Conservation (phyloP, 2,113 vertebrate genomes). For the Silurus glanis region DNA sequence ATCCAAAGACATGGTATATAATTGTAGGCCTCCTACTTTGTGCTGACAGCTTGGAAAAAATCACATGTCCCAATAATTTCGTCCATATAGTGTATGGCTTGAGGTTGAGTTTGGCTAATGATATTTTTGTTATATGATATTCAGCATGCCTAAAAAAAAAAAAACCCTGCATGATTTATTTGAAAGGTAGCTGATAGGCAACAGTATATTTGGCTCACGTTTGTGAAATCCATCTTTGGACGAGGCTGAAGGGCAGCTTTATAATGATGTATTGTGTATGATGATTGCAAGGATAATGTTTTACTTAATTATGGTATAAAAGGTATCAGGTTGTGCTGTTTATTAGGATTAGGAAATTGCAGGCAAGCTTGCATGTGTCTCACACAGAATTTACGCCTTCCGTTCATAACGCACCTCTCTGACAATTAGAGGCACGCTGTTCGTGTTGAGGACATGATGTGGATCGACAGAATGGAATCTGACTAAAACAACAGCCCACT, state of each 20-base stretch:
- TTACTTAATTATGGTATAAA: neutral
- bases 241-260: neutral
- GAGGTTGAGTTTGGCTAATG: neutral
- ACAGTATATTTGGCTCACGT: neutral
- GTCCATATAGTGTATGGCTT: neutral
- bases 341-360: neutral
- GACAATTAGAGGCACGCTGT: neutral
- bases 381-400: neutral
- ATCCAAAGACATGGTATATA: no score
- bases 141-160: neutral
- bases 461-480: conserved; percentile 53
- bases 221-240: neutral
- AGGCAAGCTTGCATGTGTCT: neutral
- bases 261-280: neutral
- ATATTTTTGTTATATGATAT: neutral
- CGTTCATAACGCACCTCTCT: neutral
- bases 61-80: no score
- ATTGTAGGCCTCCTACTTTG: no score
- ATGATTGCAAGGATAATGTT: no score
- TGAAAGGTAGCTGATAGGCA: neutral
- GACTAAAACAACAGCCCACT: conserved; percentile 56
- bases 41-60: no score
- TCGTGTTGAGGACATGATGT: conserved; percentile 54
- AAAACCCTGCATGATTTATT: neutral
- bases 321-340: neutral